Conservation (phyloP, 2,888 invertebrate genomes). For the Drosophila subquinaria region DNA sequence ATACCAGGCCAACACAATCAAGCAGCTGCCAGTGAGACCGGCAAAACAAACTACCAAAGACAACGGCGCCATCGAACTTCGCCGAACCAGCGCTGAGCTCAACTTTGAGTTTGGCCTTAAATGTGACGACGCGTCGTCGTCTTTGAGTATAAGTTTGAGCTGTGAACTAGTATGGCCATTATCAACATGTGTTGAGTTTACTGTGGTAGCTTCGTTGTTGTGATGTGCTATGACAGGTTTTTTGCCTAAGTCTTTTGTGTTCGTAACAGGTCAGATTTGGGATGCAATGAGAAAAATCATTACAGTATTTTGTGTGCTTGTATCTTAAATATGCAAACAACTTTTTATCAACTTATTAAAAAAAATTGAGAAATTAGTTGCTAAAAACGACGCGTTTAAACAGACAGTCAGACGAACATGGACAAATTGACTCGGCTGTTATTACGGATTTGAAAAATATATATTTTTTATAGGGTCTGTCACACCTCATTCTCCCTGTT, state of each 20-base stretch:
- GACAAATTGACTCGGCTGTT: neutral
- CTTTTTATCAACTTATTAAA: constrained; percentile 22
- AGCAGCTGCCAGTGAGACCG: constrained; percentile 55
- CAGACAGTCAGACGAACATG: no score
- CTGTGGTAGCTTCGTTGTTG: constrained; percentile 46
- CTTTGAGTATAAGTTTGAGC: constrained; percentile 54
- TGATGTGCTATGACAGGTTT: constrained; percentile 41
- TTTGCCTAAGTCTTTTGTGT: constrained; percentile 57
- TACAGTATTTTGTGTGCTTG: neutral
- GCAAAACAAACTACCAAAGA: constrained; percentile 60
- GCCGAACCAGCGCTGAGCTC: constrained; percentile 31
- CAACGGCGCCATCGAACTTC: constrained; percentile 32
- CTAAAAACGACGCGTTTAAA: no score
- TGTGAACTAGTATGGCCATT: constrained; percentile 4
- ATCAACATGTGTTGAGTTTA: constrained; percentile 30
- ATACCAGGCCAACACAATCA: constrained; percentile 33
- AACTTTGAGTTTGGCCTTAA: constrained; percentile 35
- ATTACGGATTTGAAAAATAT: neutral
- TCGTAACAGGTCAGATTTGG: constrained; percentile 1
- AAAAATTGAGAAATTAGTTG: no score
- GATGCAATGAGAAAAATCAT: neutral
- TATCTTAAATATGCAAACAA: constrained; percentile 1
- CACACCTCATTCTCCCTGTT: no score
- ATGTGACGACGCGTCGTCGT: constrained; percentile 21
- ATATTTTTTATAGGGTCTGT: no score